Evolutionary conservation across 2,888 invertebrate genomes (phyloP).

Genomic region (Pimpla rufipes): DNA sequence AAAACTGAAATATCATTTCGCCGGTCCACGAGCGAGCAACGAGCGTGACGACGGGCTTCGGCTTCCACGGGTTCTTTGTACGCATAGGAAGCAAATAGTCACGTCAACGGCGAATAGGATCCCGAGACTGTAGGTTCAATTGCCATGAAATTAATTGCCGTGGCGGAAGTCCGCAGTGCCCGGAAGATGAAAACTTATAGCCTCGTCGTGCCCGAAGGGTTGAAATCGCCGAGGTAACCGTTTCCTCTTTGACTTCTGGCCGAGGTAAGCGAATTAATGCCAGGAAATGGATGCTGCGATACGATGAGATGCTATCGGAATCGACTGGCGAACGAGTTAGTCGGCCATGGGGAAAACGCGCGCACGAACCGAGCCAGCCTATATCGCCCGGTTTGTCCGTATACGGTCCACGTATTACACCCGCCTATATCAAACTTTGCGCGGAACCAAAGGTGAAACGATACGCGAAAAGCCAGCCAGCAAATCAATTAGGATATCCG

Average conservation of each 20-base stretch:
- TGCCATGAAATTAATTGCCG: conserved; percentile 62
- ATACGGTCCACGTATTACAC: too few relatives aligned
- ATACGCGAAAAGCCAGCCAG: conserved; percentile 8
- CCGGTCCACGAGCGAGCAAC: not conserved
- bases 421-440: not conserved
- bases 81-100: not conserved
- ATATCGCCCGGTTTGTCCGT: too few relatives aligned
- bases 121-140: conserved; percentile 33
- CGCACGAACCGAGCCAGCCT: not conserved
- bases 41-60: not conserved
- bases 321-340: conserved; percentile 18
- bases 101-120: conserved; percentile 22
- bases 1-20: not conserved
- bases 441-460: not conserved
- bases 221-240: conserved; percentile 9
- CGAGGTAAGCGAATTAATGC: conserved; percentile 64
- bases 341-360: not conserved
- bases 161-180: conserved; percentile 40
- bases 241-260: conserved; percentile 56
- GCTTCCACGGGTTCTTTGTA: not conserved
- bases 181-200: conserved; percentile 24
- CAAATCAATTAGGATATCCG: conserved; percentile 42
- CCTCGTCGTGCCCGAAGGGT: not conserved
- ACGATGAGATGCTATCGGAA: conserved; percentile 38
- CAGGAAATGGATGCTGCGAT: conserved; percentile 60